Evolutionary conservation across 2,113 vertebrate species (phyloP), one percentile per base, ranked within the genome.

Genomic region (Ammodytes dubius): DNA sequence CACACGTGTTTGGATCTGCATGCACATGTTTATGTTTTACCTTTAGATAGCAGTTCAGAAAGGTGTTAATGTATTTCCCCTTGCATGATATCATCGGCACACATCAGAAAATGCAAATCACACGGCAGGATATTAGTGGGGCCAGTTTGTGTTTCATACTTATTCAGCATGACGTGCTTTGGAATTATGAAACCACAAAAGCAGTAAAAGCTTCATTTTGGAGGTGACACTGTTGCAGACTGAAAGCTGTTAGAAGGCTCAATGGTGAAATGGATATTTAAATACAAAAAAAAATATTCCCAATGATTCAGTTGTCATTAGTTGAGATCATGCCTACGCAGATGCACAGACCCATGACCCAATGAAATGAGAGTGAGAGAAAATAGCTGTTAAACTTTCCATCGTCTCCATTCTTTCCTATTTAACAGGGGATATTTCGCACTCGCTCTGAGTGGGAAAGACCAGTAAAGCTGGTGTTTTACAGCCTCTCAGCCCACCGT

Each of bases 351-450:
- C 12, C 87, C 83, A 42, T 92, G 90, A 87, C 90, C 27, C 89
- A 93, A 85, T 92, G 87, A 93, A 92, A 90, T 40, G 82, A 87
- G 82, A 77, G 74, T 40, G 85, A 68, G 75, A 75, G 82, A 84
- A 83, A 88, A 91, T 76, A 79, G 91, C 72, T 76, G 80, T 84
- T 92, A 93, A 94, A 94, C 74, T 83, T 89, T 89, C 76, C 89
- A 89, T 92, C 73, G 85, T 86, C 70, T 88, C 82, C 85, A 84
- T 87, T 90, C 81, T 78, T 87, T 85, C 67, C 76, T 81, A 43
- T 93, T 93, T 93, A 93, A 94, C 56, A 54, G 76, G 84, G 71
- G 57, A 83, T 90, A 84, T 90, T 93, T 92, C 87, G 87, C 76
- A 14, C 84, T 87, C 50, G 53, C 79, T 79, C 78, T 72, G 74